phyloP scores from a whole-genome alignment of 92 coral and sea anemone species.

The Montipora capitata region DNA sequence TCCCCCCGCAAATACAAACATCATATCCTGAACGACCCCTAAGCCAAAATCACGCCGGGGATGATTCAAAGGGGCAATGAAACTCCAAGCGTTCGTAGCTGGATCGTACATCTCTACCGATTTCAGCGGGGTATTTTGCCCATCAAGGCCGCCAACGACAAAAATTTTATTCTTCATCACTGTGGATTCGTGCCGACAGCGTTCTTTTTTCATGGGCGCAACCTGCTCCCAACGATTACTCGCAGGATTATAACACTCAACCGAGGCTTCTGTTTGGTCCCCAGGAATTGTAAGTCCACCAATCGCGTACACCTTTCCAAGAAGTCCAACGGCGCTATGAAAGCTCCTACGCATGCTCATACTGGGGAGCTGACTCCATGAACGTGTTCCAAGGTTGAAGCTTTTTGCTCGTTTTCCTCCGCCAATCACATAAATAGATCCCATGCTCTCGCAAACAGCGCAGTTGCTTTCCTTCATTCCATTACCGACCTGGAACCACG shows the following conservation, averaged over 20 bases:
- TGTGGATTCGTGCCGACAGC: slow-evolving; percentile 80
- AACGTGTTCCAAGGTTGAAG: slow-evolving; percentile 65
- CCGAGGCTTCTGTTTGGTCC: slow-evolving; percentile 75
- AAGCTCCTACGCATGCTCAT: slow-evolving; percentile 86
- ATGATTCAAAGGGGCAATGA: slow-evolving; percentile 67
- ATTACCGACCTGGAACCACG: slow-evolving; percentile 83
- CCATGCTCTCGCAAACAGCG: slow-evolving; percentile 80
- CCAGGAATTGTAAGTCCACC: slow-evolving; percentile 91
- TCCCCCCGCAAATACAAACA: slow-evolving; percentile 87
- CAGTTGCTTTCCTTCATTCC: slow-evolving; percentile 80
- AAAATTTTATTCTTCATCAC: slow-evolving; percentile 57
- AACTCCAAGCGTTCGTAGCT: slow-evolving; percentile 65
- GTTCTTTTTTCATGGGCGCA: slow-evolving; percentile 76
- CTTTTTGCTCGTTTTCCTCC: slow-evolving; percentile 87
- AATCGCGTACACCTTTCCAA: slow-evolving; percentile 79
- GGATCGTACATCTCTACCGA: slow-evolving; percentile 79
- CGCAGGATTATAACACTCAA: slow-evolving; percentile 82
- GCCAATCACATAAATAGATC: slow-evolving; percentile 82
- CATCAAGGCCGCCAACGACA: slow-evolving; percentile 84
- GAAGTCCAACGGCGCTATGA: slow-evolving; percentile 77
- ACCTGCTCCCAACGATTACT: slow-evolving; percentile 77
- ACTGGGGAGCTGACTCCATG: slow-evolving; percentile 79
- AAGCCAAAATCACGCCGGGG: slow-evolving; percentile 84
- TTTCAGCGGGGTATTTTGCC: slow-evolving; percentile 53
- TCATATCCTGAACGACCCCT: slow-evolving; percentile 79